These are phyloP conservation scores for Silurus meridionalis DNA, from an alignment of 2,113 vertebrate genomes.

Conservation along the genomic window DNA sequence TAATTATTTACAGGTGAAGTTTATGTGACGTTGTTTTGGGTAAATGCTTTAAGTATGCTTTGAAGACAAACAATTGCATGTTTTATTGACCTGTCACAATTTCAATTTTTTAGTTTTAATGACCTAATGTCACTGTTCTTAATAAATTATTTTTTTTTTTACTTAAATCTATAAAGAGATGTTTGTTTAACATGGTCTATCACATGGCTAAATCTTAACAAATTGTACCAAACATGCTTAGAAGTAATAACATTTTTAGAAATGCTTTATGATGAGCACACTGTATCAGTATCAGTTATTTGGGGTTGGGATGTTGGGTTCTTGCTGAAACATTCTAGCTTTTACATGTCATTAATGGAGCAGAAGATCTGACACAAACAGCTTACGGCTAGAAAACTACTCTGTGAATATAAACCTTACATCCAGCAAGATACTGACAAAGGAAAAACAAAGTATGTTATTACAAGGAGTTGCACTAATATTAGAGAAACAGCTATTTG, in stretches of 20 bases:
- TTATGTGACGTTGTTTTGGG: neutral
- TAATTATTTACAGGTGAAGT: neutral
- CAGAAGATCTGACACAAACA: neutral
- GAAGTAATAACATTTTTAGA: neutral
- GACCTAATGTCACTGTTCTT: slow-evolving; percentile 41
- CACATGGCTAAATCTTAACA: neutral
- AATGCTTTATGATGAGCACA: neutral
- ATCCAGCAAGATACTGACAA: neutral
- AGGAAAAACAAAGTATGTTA: neutral
- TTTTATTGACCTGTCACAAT: neutral
- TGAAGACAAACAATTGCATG: neutral
- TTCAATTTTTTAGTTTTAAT: slow-evolving; percentile 19
- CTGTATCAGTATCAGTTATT: neutral
- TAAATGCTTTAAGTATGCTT: slow-evolving; percentile 1
- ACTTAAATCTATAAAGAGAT: slow-evolving; percentile 2
- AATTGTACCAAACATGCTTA: neutral
- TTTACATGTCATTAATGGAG: neutral
- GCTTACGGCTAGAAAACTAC: neutral
- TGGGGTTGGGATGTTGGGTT: neutral
- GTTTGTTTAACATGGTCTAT: neutral
- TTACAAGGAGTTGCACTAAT: neutral
- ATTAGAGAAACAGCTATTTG: neutral
- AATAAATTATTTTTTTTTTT: slow-evolving; percentile 46
- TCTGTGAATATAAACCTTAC: too few species aligned
- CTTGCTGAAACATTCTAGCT: neutral